Evolutionary conservation across 2,113 vertebrate species (phyloP), one percentile per base, ranked within the genome.

Genomic region (Pavo muticus): DNA sequence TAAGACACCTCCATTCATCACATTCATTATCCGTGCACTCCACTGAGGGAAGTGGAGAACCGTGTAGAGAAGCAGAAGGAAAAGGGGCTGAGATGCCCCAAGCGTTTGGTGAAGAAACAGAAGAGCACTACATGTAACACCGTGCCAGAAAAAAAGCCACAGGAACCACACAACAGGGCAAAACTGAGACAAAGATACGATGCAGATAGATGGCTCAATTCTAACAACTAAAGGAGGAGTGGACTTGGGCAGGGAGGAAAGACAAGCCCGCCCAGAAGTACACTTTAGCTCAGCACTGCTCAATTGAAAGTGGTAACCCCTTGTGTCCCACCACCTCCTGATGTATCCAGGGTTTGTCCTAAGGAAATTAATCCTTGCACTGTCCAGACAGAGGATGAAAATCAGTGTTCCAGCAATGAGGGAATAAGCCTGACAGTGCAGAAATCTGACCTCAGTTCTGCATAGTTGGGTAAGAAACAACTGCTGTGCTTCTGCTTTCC

Each of bases 141-240:
- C 4, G 30, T 14, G 44, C 11, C 37, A 85, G 56, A 50, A 76
- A 64, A 15, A 59, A 17, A 0, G 0, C 1, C 30, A 40, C 1
- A 35, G 9, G 40, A 78, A 71, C 23, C 52, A 48, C 57, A 82
- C 1, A 1, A 30, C 81, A 67, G 9, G 35, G 37, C 12, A 40
- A 60, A 84, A 64, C 11, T 5, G 16, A 88, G 56, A 18, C 30
- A 37, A 90, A 64, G 20, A 7, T 11, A 39, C 9, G 8, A 18
- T 24, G 42, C 23, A 54, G 61, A 32, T 21, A 39, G 77, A 65
- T 16, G 47, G 60, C 37, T 79, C 14, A 54, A 5, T 42, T 63
- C 23, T 68, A 69, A 30, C 27, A 63, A 11, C 37, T 52, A 4
- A 75, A 75, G 50, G 27, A 64, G 71, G 37, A 85, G 11, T 11